phyloP scores from a whole-genome alignment of 2,888 invertebrate genomes.

The Abrostola tripartita region DNA sequence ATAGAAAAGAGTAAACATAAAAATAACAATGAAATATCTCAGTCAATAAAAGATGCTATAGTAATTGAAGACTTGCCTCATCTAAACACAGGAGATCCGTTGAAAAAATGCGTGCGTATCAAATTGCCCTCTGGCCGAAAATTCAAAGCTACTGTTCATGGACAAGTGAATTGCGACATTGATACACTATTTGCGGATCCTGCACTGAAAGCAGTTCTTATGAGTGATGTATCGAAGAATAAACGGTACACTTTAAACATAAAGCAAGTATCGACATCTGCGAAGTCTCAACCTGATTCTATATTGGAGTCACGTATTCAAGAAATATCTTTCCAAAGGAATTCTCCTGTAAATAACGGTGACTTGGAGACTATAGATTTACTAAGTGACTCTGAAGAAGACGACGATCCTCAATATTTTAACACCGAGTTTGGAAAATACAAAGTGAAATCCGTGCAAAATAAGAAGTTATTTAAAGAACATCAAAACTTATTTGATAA shows the following conservation, averaged over 20 bases:
- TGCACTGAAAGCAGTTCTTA: conserved; percentile 65
- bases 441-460: conserved; percentile 58
- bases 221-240: conserved; percentile 61
- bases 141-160: conserved; percentile 75
- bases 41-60: conserved; percentile 60
- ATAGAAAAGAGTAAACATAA: conserved; percentile 3
- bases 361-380: conserved; percentile 75
- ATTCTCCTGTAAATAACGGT: conserved; percentile 2
- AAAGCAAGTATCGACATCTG: conserved; percentile 62
- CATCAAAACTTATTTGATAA: conserved; percentile 72
- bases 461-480: conserved; percentile 52
- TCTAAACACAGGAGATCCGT: conserved; percentile 50
- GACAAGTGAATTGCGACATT: conserved; percentile 66
- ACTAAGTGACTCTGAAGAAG: conserved; percentile 81
- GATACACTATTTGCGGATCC: conserved; percentile 72
- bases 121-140: conserved; percentile 72
- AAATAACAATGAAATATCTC: conserved; percentile 33
- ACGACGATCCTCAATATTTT: conserved; percentile 49
- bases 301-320: conserved; percentile 59
- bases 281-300: conserved; percentile 47
- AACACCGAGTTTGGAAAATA: conserved; percentile 76
- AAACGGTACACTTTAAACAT: conserved; percentile 73
- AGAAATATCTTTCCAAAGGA: conserved; percentile 51
- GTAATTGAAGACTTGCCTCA: conserved; percentile 66
- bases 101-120: conserved; percentile 69